phyloP scores from a whole-genome alignment of 2,797 vertebrate genomes.

The Eospalax fontanierii region DNA sequence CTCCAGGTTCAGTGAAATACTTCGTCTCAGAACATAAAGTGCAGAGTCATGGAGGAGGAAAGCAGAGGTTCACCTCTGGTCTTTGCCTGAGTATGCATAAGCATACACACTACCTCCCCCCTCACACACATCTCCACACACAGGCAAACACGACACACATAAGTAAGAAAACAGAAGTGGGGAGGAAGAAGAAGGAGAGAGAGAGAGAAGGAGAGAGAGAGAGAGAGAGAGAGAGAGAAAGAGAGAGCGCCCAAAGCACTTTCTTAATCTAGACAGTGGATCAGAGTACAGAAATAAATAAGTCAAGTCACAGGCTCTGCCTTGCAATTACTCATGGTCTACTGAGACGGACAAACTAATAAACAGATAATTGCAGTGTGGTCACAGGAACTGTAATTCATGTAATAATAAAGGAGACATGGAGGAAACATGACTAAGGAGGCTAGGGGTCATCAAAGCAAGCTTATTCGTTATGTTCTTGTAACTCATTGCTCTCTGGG shows the following conservation, averaged over 20 bases:
- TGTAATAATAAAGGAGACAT: conserved; percentile 65
- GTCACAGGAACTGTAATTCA: conserved; percentile 60
- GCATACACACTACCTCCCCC: too few relatives aligned
- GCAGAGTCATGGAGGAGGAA: neutral
- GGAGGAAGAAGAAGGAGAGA: neutral
- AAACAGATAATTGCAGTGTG: conserved; percentile 67
- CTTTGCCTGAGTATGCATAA: neutral
- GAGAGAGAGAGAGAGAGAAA: accelerated
- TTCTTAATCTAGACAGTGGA: conserved; percentile 65
- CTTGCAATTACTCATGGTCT: conserved; percentile 75
- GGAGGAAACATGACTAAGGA: conserved; percentile 69
- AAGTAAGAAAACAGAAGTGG: neutral
- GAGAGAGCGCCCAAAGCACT: accelerated
- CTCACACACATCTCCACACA: neutral
- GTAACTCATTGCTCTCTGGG: conserved; percentile 60
- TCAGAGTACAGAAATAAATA: conserved; percentile 57
- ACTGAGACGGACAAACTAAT: conserved; percentile 66
- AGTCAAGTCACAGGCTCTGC: conserved; percentile 43
- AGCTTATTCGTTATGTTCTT: conserved; percentile 65
- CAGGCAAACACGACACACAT: neutral
- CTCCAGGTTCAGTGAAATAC: neutral
- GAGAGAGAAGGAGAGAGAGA: neutral
- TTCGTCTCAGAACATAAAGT: neutral
- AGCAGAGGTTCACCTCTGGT: neutral
- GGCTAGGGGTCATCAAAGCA: conserved; percentile 45